A percentile compares a stretch with the other conserved stretches of the same genome.
These are phyloP conservation scores for Cryptoprocta ferox DNA, from an alignment of 2,797 vertebrate genomes.

Conservation along the genomic window DNA sequence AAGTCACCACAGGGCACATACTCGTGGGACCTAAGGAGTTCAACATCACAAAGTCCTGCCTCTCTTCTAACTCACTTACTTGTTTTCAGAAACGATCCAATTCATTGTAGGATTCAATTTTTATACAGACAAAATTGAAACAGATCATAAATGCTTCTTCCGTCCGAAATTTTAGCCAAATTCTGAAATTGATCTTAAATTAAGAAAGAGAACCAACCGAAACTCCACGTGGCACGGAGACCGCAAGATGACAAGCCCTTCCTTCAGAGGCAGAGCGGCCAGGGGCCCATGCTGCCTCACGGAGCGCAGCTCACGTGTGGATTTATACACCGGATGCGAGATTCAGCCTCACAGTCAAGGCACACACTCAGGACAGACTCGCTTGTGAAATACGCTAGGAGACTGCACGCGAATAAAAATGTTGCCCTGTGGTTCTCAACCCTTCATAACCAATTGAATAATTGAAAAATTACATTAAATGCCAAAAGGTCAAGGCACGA, in stretches of 20 bases:
- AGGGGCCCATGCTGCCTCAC: not conserved
- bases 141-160: not conserved
- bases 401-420: not conserved
- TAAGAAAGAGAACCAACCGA: not conserved
- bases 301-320: accelerated
- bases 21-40: not conserved
- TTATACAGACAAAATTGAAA: not conserved
- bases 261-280: not conserved
- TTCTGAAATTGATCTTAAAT: not conserved
- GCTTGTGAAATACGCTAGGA: not conserved
- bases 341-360: not conserved
- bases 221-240: accelerated
- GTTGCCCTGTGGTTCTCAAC: not conserved
- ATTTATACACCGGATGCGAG: not conserved
- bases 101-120: not conserved
- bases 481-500: not conserved
- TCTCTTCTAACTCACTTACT: not conserved
- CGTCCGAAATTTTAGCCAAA: not conserved
- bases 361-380: not conserved
- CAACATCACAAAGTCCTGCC: not conserved
- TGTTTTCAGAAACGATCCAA: not conserved
- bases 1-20: not conserved
- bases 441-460: not conserved
- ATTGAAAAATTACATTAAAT: not conserved
- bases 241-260: accelerated